Evolutionary conservation across 2,888 invertebrate genomes (phyloP), one percentile per base, ranked within the genome.

Genomic region (Heliconius aoede): DNA sequence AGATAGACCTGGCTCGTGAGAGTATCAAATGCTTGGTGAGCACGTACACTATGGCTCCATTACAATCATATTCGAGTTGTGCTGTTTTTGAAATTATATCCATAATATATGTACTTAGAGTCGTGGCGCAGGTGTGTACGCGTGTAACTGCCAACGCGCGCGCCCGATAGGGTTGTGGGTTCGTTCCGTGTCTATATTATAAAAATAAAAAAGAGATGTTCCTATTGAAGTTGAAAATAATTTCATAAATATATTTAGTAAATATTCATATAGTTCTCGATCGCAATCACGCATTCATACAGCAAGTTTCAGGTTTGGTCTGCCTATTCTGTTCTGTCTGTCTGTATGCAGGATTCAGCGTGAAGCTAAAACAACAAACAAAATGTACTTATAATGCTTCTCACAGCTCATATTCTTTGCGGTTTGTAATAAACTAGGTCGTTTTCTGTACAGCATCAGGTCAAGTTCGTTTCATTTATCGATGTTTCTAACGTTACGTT

Each of bases 401-500:
- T 55, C 30, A 69, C 5, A 32, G 51, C 69, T 51, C 18, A 69
- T 55, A 69, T 69, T 62, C 40, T 61, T 76, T 65, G 36, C 51
- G 76, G 55, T 40, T 65, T 65, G 62, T 46, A 26, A 61, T 73
- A 84, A 85, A 82, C 83, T 85, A 82, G 85, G 85, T 72, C 64
- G 82, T 83, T 78, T 78, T 80, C 81, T 79, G 80, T 84, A 84
- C 83, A 84, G 21, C 81, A 80, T 60, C 85, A 82, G 90, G 89
- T 90, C 90, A 90, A 90, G 90, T 86, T 86, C 87, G 84, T 81
- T 80, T 81, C 77, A 82, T 72, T 78, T 75, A 65, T 74, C 30
- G 24, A 51, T 40, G 26, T 62, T 75, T 40, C 60, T 69, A 71
- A 46, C 36, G 26, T n/a, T 21, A 46, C 13, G 8, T 46, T 64